Percentiles rank a stretch among this genome's conserved stretches.
Evolutionary conservation across 2,113 vertebrate species (phyloP).

Genomic region (Pao palembangensis): DNA sequence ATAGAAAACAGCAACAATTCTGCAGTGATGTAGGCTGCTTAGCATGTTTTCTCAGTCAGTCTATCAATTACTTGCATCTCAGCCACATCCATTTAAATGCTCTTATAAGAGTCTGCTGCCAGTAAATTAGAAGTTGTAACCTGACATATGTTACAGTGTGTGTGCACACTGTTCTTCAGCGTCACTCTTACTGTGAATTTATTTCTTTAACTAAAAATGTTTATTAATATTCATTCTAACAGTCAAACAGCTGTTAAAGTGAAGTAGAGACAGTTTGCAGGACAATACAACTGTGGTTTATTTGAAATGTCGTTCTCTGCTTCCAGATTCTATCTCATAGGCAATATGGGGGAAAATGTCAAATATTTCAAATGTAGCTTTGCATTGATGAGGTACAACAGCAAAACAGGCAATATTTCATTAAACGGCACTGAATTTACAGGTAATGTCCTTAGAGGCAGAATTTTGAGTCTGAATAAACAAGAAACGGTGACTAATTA

Average conservation of each 20-base stretch:
- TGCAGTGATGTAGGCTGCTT: conserved; percentile 12
- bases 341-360: too few species aligned
- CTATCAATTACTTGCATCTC: not conserved
- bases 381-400: not conserved
- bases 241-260: conserved; percentile 32
- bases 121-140: conserved; percentile 17
- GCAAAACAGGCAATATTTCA: too few species aligned
- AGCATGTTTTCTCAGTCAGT: not conserved
- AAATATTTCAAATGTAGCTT: not conserved
- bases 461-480: too few species aligned
- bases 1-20: conserved; percentile 33
- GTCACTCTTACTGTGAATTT: conserved; percentile 39
- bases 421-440: too few species aligned
- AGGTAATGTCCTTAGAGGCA: too few species aligned
- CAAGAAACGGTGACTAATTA: too few species aligned
- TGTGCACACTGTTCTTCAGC: conserved; percentile 31
- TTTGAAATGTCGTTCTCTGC: too few species aligned
- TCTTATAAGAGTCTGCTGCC: conserved; percentile 1
- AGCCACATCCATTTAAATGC: conserved; percentile 1
- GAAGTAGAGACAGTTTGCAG: conserved; percentile 23
- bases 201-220: conserved; percentile 41
- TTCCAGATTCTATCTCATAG: too few species aligned
- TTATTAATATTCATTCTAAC: conserved; percentile 20
- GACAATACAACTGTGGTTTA: conserved; percentile 2
- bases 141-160: conserved; percentile 4